A percentile compares a stretch with the other conserved stretches of the same genome.
phyloP scores from a whole-genome alignment of 2,113 vertebrate genomes.

The Pica pica region DNA sequence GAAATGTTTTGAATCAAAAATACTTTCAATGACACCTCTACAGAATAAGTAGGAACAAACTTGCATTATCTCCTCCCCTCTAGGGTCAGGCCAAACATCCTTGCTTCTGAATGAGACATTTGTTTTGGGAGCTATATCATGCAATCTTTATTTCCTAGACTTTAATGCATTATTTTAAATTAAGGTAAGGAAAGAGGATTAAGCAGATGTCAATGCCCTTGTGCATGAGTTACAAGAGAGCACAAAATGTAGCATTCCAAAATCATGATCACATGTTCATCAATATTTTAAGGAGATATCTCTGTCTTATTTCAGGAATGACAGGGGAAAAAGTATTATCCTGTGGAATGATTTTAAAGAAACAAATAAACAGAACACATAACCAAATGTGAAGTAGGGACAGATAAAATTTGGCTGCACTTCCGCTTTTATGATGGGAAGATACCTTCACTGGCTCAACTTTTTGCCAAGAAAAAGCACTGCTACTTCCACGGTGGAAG shows the following conservation, averaged over 20 bases:
- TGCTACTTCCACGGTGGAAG: neutral
- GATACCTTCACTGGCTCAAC: neutral
- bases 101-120: neutral
- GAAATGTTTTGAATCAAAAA: neutral
- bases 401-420: neutral
- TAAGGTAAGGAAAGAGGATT: neutral
- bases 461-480: neutral
- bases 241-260: neutral
- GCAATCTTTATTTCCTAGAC: neutral
- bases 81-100: neutral
- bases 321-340: neutral
- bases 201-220: neutral
- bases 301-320: neutral
- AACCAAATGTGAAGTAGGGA: neutral
- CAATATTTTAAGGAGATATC: neutral
- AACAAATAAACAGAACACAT: neutral
- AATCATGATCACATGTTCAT: neutral
- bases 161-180: neutral
- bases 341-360: neutral
- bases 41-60: neutral
- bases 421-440: neutral
- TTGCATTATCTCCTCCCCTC: neutral
- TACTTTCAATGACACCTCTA: neutral
- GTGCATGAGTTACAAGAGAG: neutral
- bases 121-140: neutral